These are phyloP conservation scores for Nomada hirtipes DNA, from an alignment of 2,888 invertebrate genomes.

Conservation along the genomic window DNA sequence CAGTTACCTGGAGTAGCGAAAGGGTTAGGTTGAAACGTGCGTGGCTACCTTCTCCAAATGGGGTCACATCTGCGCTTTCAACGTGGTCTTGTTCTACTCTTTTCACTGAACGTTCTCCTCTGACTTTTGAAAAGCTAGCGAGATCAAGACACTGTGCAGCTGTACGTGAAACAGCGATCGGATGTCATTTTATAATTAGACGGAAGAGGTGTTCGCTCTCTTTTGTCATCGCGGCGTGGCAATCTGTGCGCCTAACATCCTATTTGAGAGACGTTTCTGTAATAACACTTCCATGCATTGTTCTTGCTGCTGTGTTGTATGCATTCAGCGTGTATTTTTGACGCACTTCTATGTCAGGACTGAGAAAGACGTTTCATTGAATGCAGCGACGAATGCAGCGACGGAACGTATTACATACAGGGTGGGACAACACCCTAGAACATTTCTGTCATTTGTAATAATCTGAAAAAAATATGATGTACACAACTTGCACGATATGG, in stretches of 20 bases:
- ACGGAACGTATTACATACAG: neutral
- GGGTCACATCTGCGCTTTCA: slow-evolving; percentile 63
- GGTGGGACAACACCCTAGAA: too few species aligned
- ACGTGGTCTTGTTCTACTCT: slow-evolving; percentile 15
- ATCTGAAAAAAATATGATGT: too few species aligned
- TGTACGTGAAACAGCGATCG: slow-evolving; percentile 21
- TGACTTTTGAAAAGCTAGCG: neutral
- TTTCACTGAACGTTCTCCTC: neutral
- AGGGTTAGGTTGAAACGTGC: too few species aligned
- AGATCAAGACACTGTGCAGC: slow-evolving; percentile 19
- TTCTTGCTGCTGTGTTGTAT: slow-evolving; percentile 49
- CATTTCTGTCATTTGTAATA: too few species aligned
- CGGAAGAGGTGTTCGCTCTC: slow-evolving; percentile 33
- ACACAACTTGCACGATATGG: too few species aligned
- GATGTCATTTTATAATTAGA: slow-evolving; percentile 22
- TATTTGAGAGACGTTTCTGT: slow-evolving; percentile 54
- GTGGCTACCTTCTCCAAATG: slow-evolving; percentile 59
- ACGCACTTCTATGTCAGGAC: slow-evolving; percentile 33
- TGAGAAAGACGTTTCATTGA: neutral
- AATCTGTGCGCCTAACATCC: slow-evolving; percentile 54
- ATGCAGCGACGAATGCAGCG: neutral
- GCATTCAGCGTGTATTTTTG: slow-evolving; percentile 47
- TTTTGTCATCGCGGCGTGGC: slow-evolving; percentile 22
- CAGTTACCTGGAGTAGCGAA: too few species aligned
- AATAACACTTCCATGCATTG: slow-evolving; percentile 44